Evolutionary conservation across 2,888 invertebrate species (phyloP).

Genomic region (Helobdella robusta): DNA sequence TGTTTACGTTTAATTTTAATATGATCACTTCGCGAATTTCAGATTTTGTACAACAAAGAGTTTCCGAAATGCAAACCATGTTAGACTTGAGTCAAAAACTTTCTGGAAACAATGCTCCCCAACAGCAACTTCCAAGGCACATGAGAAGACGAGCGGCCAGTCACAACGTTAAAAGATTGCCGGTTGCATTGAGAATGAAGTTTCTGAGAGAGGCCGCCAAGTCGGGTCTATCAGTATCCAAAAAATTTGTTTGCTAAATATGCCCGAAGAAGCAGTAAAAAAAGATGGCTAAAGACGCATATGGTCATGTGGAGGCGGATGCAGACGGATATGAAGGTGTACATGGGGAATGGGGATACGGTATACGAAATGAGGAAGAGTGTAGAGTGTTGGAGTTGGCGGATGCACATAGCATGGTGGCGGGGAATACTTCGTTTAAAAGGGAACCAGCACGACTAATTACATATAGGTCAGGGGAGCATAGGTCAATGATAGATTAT

Average conservation of each 20-base stretch:
- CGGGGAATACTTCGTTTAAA: too few relatives aligned
- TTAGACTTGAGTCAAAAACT: slow-evolving; percentile 32
- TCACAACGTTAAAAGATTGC: slow-evolving; percentile 47
- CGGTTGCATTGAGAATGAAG: slow-evolving; percentile 50
- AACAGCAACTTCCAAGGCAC: slow-evolving; percentile 44
- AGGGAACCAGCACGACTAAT: too few relatives aligned
- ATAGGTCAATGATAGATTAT: too few relatives aligned
- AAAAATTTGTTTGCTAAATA: slow-evolving; percentile 69
- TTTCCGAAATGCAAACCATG: slow-evolving; percentile 44
- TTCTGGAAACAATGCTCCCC: slow-evolving; percentile 32
- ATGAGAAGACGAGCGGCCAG: slow-evolving; percentile 49
- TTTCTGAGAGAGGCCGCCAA: slow-evolving; percentile 58
- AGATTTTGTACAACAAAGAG: slow-evolving; percentile 43
- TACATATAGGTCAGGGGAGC: too few relatives aligned
- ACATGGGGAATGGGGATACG: too few relatives aligned
- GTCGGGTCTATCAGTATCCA: slow-evolving; percentile 74
- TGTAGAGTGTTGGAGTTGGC: too few relatives aligned
- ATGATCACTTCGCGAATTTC: too few relatives aligned
- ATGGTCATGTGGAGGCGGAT: too few relatives aligned
- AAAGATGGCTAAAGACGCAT: slow-evolving; percentile 86
- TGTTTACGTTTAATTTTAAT: too few relatives aligned
- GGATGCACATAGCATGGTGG: too few relatives aligned
- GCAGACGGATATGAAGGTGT: too few relatives aligned
- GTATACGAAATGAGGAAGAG: too few relatives aligned
- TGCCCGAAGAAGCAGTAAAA: slow-evolving; percentile 62